These are phyloP conservation scores for Acanthococcus lagerstroemiae DNA, from an alignment of 2,888 invertebrate species.

Conservation along the genomic window DNA sequence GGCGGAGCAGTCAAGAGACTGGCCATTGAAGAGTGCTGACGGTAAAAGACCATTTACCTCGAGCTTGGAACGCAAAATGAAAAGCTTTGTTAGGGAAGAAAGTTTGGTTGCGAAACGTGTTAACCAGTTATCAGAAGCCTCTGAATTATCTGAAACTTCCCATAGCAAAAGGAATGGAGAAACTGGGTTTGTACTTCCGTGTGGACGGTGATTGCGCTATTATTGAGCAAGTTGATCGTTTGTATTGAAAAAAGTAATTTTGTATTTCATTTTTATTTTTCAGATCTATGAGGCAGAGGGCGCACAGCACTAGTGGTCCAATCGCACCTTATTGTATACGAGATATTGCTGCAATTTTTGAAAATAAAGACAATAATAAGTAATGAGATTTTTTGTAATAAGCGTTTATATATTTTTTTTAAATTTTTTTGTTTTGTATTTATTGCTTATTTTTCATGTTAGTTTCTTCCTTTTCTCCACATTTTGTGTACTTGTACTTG, in stretches of 20 bases:
- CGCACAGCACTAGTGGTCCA: slow-evolving; percentile 35
- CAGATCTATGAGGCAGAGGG: slow-evolving; percentile 34
- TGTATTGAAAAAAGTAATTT: too few relatives aligned
- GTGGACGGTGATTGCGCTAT: too few relatives aligned
- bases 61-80: slow-evolving; percentile 33
- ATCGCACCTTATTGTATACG: slow-evolving; percentile 65
- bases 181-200: slow-evolving; percentile 7
- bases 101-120: slow-evolving; percentile 36
- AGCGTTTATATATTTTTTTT: slow-evolving; percentile 14
- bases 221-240: too few relatives aligned
- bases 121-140: slow-evolving; percentile 33
- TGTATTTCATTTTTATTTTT: not conserved
- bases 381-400: slow-evolving; percentile 3
- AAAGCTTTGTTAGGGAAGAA: slow-evolving; percentile 15
- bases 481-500: not conserved
- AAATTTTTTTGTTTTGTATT: slow-evolving; percentile 10
- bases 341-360: slow-evolving; percentile 73
- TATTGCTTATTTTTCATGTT: slow-evolving; percentile 24
- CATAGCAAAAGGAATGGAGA: slow-evolving; percentile 10
- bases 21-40: slow-evolving; percentile 3
- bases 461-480: slow-evolving; percentile 16
- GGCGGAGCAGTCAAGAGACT: slow-evolving; percentile 8
- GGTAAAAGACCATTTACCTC: slow-evolving; percentile 17
- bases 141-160: slow-evolving; percentile 12
- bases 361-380: slow-evolving; percentile 40